Conservation (phyloP, 2,797 vertebrate species). For the Selene dorsalis region DNA sequence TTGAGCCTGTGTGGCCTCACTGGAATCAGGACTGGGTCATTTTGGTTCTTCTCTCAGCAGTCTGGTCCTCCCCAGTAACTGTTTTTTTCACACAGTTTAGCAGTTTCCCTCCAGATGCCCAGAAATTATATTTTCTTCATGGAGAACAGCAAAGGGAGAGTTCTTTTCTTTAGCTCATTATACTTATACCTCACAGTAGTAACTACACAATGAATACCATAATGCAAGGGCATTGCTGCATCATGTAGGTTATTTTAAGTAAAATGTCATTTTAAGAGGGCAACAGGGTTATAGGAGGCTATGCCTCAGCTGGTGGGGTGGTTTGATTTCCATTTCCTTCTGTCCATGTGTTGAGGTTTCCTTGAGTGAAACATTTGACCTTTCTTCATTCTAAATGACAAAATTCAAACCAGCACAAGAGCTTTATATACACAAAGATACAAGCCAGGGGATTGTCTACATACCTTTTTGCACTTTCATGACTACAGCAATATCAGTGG, state of each 20-base stretch:
- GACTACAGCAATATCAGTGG: no score
- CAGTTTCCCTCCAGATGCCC: constrained; percentile 21
- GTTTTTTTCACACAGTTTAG: constrained; percentile 30
- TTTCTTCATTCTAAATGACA: not conserved
- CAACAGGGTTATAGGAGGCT: not conserved
- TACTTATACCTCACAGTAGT: no score
- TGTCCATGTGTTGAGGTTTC: not conserved
- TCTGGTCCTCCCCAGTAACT: constrained; percentile 33
- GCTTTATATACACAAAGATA: not conserved
- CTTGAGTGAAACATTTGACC: not conserved
- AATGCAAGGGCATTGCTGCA: not conserved
- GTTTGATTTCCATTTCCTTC: no score
- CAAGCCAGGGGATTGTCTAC: not conserved
- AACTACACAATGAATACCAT: not conserved
- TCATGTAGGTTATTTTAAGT: not conserved
- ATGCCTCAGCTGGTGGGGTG: not conserved
- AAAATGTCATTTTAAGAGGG: not conserved
- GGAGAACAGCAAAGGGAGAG: not conserved
- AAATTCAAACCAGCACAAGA: not conserved
- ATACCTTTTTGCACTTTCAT: not conserved
- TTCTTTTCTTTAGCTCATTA: not conserved
- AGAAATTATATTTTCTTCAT: constrained; percentile 21
- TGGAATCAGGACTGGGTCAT: constrained; percentile 50
- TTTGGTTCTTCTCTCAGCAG: constrained; percentile 33
- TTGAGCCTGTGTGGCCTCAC: constrained; percentile 48